Base-by-base conservation (phyloP, 2,888 invertebrate genomes). In the Agrotis puta region DNA sequence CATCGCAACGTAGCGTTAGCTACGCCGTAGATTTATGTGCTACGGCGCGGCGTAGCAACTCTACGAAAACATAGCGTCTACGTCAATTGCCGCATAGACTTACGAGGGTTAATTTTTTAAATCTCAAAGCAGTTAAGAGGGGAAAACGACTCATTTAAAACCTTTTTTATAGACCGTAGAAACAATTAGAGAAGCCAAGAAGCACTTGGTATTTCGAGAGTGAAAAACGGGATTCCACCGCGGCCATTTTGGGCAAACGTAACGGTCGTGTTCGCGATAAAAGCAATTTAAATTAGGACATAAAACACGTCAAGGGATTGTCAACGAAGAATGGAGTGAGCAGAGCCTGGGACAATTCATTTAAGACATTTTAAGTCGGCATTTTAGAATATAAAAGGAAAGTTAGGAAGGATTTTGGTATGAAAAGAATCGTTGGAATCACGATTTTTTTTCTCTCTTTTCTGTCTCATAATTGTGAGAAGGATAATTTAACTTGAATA, bases 271-370 rank as follows among this genome's bases (percentile, higher is more conserved):
- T 89, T 91, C 90, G 80, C 89, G 90, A 91, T 92, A 92, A 91
- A 91, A 91, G 88, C 92, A 91, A 92, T 92, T 91, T 92, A 90
- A 91, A 91, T 90, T 91, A 90, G 90, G 86, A 87, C 92, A 92
- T 94, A 93, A 94, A 94, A 91, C 93, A 94, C 88, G 93, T 92
- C 93, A 90, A 88, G 92, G 90, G 91, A 92, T 93, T 94, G 93
- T 93, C 93, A 93, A 90, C 88, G 89, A 84, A 88, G 88, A 91
- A 90, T 88, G 87, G 90, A 92, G 88, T 86, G 88, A 88, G 81
- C 79, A 82, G 83, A 88, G 86, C 83, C 84, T 77, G 82, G 85
- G 74, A 88, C 90, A 90, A 92, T 94, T 92, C 92, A 91, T 92
- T 92, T 91, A 88, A 91, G 91, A 91, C 88, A 88, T 90, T 88